These are phyloP conservation scores for Neomonachus schauinslandi DNA, from an alignment of 2,113 vertebrate genomes.

Conservation along the genomic window DNA sequence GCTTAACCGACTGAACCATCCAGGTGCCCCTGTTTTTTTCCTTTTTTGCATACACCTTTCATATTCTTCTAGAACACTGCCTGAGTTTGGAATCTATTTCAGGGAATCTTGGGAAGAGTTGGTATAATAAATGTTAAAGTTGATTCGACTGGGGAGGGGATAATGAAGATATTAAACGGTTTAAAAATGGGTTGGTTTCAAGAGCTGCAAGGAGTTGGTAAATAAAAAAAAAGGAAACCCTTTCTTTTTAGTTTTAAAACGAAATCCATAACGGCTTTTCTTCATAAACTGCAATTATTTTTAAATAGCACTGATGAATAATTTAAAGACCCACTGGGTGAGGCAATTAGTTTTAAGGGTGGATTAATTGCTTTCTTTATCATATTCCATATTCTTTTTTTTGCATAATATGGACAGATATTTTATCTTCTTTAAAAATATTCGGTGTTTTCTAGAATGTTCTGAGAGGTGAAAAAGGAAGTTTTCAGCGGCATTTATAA, in stretches of 20 bases:
- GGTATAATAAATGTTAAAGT: neutral
- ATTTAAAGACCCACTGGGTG: conserved; percentile 83
- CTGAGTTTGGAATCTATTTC: neutral
- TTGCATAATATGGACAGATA: conserved; percentile 69
- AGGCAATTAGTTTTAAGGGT: conserved; percentile 82
- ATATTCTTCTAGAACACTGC: neutral
- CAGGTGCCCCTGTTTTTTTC: neutral
- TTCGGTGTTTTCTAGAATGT: conserved; percentile 67
- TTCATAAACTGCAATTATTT: conserved; percentile 82
- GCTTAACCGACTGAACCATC: neutral
- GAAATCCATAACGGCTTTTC: conserved; percentile 77
- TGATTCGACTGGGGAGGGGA: neutral
- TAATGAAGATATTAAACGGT: conserved; percentile 31
- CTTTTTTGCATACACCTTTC: neutral
- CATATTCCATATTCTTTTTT: conserved; percentile 77
- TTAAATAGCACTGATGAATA: conserved; percentile 82
- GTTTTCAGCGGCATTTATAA: neutral
- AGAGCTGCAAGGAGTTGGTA: conserved; percentile 44
- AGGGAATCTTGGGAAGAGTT: neutral
- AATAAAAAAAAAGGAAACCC: conserved; percentile 20
- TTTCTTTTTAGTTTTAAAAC: conserved; percentile 75
- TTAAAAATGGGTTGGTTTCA: conserved; percentile 20
- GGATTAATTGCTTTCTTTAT: conserved; percentile 82
- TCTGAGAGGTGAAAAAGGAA: conserved; percentile 55
- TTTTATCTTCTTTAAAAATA: conserved; percentile 76